Evolutionary conservation across 2,888 invertebrate genomes (phyloP), one percentile per base, ranked within the genome.

Genomic region (Gastracanthus pulcherrimus): DNA sequence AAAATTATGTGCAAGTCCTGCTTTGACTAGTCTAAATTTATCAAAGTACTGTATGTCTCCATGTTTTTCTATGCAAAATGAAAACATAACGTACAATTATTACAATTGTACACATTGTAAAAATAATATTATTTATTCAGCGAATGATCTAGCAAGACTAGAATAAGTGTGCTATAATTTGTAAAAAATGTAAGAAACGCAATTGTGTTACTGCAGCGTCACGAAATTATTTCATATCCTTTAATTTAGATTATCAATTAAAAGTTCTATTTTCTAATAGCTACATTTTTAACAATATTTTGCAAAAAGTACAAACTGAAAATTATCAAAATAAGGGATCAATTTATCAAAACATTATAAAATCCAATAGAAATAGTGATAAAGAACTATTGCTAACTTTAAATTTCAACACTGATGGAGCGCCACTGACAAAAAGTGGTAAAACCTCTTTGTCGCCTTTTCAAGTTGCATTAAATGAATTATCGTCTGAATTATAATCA

Each of bases 221-320:
- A 7, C 66, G 9, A 67, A 67, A 67, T 45, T 67, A 67, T 67
- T 67, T 67, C 13, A 41, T 41, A 13, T 41, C 45, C 9, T 11
- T 67, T 16, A 16, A 45, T 67, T 11, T 67, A 26, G 0, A 2
- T 67, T 26, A 67, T 26, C 66, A 67, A 45, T 41, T 67, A 41
- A 9, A 45, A 26, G 13, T 41, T 0, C 45, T 67, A 16, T 67
- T 41, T 41, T 41, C 66, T 16, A 67, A 67, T 45, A 16, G 26
- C 7, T 16, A 45, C 5, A 41, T 67, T 41, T 67, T 67, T 23
- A 0, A 9, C 11, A 29, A 67, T 67, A 41, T 67, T 41, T 41
- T 67, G 41, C 1, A 41, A 26, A 67, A 19, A n/a, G 9, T 23
- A 64, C 7, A 64, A 38, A 16, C 19, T 16, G 48, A 19, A 19